Evolutionary conservation across 2,797 vertebrate species (phyloP), one percentile per base, ranked within the genome.

Genomic region (Chloroceryle inda): DNA sequence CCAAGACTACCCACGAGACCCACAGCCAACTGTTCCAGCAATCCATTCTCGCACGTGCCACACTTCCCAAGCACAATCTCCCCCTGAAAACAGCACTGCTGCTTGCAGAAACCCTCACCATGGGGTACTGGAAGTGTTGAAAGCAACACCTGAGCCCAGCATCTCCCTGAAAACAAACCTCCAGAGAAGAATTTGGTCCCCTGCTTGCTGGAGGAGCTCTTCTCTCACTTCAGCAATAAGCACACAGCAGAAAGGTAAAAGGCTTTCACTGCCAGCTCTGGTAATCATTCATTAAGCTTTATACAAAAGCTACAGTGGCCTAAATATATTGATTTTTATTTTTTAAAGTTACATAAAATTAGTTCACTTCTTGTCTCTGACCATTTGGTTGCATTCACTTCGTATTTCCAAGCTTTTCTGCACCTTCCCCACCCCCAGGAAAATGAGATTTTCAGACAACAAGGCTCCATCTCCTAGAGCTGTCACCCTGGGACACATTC

Each of bases 11-110:
- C 42, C 35, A 26, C 23, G 26, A n/a, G n/a, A 45, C 37, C 31
- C 64, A 40, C 33, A 13, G 31, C 19, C 37, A 31, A 50, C 53
- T 13, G 5, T 24, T 27, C 37, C 50, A 52, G 42, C 26, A 52
- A 45, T 13, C 21, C 53, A 13, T 31, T 44, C 59, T 44, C 18
- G 1, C 38, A 21, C 0, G 0, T 4, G 29, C n/a, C 2, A 0
- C 22, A 3, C 29, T 47, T 22, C 52, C 62, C 49, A 13, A 1
- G 18, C n/a, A 45, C 55, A 26, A 44, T 9, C 13, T 56, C 26
- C 11, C 45, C 17, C 40, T 19, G 17, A 29, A 33, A 83, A 42
- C n/a, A 56, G 26, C 56, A 24, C 15, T 22, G 5, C 42, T 59
- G 31, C 31, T 24, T n/a, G 55, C 61, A 83, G 61, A 67, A 45